Conservation (phyloP, 2,113 vertebrate genomes). For the Chloebia gouldiae region DNA sequence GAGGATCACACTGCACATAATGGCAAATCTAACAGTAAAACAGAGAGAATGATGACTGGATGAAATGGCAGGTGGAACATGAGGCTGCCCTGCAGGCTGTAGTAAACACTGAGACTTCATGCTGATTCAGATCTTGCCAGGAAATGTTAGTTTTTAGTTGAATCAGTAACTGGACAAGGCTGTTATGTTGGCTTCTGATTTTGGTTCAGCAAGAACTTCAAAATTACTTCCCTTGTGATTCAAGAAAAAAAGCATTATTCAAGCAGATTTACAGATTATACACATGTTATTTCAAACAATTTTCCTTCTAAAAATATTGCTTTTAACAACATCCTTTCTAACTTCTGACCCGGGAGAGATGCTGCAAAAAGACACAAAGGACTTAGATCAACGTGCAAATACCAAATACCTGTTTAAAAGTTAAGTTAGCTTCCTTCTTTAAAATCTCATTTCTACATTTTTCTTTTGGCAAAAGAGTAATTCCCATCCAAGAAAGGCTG, state of each 20-base stretch:
- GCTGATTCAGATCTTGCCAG: constrained; percentile 8
- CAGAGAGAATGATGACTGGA: neutral
- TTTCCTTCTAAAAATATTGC: neutral
- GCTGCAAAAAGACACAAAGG: neutral
- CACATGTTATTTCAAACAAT: neutral
- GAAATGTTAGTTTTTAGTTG: constrained; percentile 24
- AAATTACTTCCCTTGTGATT: neutral
- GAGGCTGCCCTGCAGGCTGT: neutral
- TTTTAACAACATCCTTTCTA: neutral
- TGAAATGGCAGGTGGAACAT: neutral
- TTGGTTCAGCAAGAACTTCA: neutral
- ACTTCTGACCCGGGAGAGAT: neutral
- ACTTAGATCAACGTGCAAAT: neutral
- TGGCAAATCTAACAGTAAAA: neutral
- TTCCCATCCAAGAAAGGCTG: neutral
- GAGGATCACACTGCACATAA: neutral
- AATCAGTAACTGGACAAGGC: neutral
- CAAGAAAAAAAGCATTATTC: neutral
- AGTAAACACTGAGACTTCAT: neutral
- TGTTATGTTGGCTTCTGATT: neutral
- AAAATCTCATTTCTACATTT: neutral
- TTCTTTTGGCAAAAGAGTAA: neutral
- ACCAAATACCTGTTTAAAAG: neutral
- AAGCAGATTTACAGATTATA: neutral
- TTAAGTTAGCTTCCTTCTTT: neutral